A percentile compares a stretch with the other conserved stretches of the same genome.
Conservation (phyloP, 2,888 invertebrate species). For the Drosophila prolongata region DNA sequence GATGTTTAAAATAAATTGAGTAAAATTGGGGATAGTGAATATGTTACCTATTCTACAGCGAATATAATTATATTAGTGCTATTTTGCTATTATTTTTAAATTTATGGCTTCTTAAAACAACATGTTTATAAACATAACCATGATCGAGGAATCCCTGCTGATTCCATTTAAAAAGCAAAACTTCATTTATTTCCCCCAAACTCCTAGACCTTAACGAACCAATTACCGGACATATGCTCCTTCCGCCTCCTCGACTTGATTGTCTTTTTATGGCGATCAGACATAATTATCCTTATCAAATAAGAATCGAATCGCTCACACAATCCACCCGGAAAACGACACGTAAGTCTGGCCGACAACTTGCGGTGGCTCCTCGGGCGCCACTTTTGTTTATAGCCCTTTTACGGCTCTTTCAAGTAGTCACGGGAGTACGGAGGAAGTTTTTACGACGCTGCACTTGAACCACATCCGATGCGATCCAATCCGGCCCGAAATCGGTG, state of each 20-base stretch:
- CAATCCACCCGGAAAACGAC: slow-evolving; percentile 39
- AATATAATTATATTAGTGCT: no score
- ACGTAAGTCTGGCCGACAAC: slow-evolving; percentile 43
- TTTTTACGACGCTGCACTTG: slow-evolving; percentile 78
- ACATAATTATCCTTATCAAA: slow-evolving; percentile 63
- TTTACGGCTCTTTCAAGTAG: slow-evolving; percentile 75
- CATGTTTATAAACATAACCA: no score
- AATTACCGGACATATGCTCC: slow-evolving; percentile 42
- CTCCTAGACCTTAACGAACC: not conserved
- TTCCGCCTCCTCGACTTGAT: slow-evolving; percentile 21
- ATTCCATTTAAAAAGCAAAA: not conserved
- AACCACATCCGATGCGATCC: slow-evolving; percentile 53
- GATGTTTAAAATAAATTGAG: no score
- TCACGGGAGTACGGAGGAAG: slow-evolving; percentile 49
- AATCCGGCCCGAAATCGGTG: slow-evolving; percentile 4
- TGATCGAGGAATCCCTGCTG: not conserved
- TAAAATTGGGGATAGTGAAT: no score
- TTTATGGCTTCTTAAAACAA: no score
- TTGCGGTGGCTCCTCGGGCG: slow-evolving; percentile 35
- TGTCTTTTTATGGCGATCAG: slow-evolving; percentile 44
- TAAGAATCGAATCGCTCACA: slow-evolving; percentile 60
- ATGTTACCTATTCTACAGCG: no score
- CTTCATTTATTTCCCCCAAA: not conserved
- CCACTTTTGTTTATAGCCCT: slow-evolving; percentile 76
- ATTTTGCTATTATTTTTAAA: no score